Evolutionary conservation across 2,113 vertebrate species (phyloP).

Genomic region (Oenanthe oenanthe): DNA sequence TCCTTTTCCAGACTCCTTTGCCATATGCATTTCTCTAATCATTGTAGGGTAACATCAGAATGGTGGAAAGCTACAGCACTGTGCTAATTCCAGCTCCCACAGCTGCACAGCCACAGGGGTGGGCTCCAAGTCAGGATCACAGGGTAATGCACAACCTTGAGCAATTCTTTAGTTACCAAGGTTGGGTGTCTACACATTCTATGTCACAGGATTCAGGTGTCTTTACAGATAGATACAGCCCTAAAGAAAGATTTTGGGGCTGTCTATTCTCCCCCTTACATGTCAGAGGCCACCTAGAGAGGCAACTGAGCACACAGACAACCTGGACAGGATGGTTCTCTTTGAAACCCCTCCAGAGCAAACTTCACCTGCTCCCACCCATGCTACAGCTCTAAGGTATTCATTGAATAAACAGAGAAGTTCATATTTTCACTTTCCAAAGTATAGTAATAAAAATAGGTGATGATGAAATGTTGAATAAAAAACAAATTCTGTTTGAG

Average conservation of each 20-base stretch:
- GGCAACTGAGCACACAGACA: background rate
- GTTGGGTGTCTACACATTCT: background rate
- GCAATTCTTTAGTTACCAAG: background rate
- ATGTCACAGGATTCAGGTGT: background rate
- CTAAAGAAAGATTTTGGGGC: background rate
- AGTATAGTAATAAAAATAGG: background rate
- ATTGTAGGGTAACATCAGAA: background rate
- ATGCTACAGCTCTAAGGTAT: background rate
- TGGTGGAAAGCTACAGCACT: background rate
- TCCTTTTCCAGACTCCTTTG: background rate
- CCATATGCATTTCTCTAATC: background rate
- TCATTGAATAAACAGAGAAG: background rate
- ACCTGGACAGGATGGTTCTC: background rate
- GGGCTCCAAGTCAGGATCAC: background rate
- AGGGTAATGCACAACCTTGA: background rate
- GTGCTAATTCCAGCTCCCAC: background rate
- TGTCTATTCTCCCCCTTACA: background rate
- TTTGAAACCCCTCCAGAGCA: background rate
- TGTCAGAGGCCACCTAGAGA: background rate
- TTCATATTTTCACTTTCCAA: background rate
- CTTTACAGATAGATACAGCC: background rate
- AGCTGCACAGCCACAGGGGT: background rate
- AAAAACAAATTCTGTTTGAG: conserved; percentile 16
- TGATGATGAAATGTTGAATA: conserved; percentile 29
- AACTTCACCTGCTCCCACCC: background rate